Evolutionary conservation across 1,140 invertebrate genomes (phyloP), one percentile per base, ranked within the genome.

Genomic region (Bicyclus anynana): DNA sequence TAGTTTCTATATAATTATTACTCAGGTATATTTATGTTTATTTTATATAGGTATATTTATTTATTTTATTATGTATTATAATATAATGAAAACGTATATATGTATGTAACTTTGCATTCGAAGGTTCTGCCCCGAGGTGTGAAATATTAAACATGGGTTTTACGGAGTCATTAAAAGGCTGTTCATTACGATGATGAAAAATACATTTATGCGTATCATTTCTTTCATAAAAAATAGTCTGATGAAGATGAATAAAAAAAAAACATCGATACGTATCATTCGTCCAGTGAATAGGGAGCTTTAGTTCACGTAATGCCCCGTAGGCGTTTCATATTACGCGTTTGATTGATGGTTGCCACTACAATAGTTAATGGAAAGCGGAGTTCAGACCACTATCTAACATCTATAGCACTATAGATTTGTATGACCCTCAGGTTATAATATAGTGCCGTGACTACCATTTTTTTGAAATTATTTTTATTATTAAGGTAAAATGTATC

Each of bases 271-370:
- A 12, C 29, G 29, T 27, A 33, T 33, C 29, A 3, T 27, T 33
- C 27, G n/a, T 21, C 14, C 14, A 33, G 10, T 17, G 14, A 44
- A 18, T 23, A 44, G 27, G 50, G 51, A 5, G 13, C 37, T 12
- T 51, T 33, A 57, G 35, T 44, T 16, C 23, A 57, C 55, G 55
- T 59, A 53, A 48, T 53, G 42, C 50, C 40, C 48, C 48, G 57
- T 59, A 38, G 57, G 57, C 57, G 50, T 57, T 57, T 51, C 38
- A 51, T 50, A 57, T 57, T 57, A 57, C 48, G 23, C 38, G 38
- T 57, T 48, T 59, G 57, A 59, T 59, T 53, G 57, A 59, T 58
- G 48, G 48, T 53, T 59, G 50, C 44, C 57, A 38, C 50, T 49
- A 59, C 50, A 59, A 59, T 53, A 59, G 42, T 38, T 59, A 59